Base-by-base conservation (phyloP, 2,113 vertebrate species). In the Ranitomeya variabilis region DNA sequence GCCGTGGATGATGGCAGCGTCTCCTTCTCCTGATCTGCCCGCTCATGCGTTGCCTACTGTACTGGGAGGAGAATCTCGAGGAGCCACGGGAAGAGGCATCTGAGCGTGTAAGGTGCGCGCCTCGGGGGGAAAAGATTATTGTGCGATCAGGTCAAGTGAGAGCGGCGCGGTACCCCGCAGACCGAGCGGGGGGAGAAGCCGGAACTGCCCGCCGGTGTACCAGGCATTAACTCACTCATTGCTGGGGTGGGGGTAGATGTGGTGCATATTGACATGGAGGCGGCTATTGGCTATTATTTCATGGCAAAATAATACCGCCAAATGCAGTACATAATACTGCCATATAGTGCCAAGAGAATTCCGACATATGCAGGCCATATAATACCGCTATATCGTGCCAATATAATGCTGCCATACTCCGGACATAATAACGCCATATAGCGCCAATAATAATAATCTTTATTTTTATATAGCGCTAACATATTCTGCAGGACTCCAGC, bases 91-190 rank as follows among this genome's bases (percentile, higher is more conserved):
- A 51, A 71, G 82, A 84, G 4, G 64, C 64, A 84, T 51, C 82
- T 84, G 64, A 84, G 82, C 82, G 82, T 84, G 45, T 59, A 66
- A 51, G 31, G 57, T 54, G 21, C 2, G n/a, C 19, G 81, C 62
- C 81, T 26, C 62, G 11, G 82, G 64, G 64, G 52, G 64, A 19
- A 71, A 37, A 12, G 81, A 84, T 84, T 52, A 84, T n/a, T 26
- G 82, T 55, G 23, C 19, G 82, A 84, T 69, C 82, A 54, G 82
- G 82, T 67, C 64, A 84, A 69, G 66, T 45, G 73, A 51, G 73
- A 51, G 73, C 45, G 73, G 45, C 73, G 5, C 73, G 31, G 18
- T 51, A 45, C 37, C 73, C 18, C 73, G 7, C 26, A 37, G 69
- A 73, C 26, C 45, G 9, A 4, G 19, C 10, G 16, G 9, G 21